Base-by-base conservation (phyloP, 2,797 vertebrate species). In the Lateolabrax maculatus region DNA sequence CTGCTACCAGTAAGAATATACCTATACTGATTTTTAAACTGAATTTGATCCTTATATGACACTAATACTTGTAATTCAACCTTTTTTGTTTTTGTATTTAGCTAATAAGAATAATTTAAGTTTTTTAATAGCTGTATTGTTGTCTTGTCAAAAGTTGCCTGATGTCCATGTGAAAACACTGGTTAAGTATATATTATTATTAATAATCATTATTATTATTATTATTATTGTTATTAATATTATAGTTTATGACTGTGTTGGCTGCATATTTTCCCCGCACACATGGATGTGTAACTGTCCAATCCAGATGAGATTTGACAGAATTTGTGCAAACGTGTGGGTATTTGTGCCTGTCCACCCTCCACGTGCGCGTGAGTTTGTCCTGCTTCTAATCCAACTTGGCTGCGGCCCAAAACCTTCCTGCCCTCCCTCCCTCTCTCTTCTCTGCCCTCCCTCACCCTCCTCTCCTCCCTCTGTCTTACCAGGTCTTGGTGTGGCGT, bases 401-500 rank as follows among this genome's bases (percentile, higher is more conserved):
- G 92, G 91, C 90, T 86, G 46, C n/a, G 12, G 46, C 66, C 93
- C 93, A 91, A 93, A 89, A 86, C 81, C 44, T 77, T 71, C 72
- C 85, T 67, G 27, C 75, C 46, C 72, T 31, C 62, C 56, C 46
- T 71, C 61, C 2, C 29, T 57, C 64, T 27, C 60, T 36, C 64
- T 29, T 72, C 56, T 65, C 79, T 61, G 62, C 52, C 76, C 73
- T 34, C 53, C 69, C 56, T 51, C 70, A 5, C 75, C 70, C 48
- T 37, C 39, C 76, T 23, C 63, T 51, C 60, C 60, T 53, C 66
- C 65, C 63, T 44, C 62, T 69, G 87, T 97, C 97, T 97, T 97
- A 99, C 97, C 97, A 91, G 97, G 93, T 94, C 95, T 97, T 94
- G 95, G 93, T 81, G 92, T 89, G 91, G 94, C 73, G 90, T 96